These are phyloP conservation scores for Agapostemon virescens DNA, from an alignment of 2,888 invertebrate genomes.

Conservation along the genomic window DNA sequence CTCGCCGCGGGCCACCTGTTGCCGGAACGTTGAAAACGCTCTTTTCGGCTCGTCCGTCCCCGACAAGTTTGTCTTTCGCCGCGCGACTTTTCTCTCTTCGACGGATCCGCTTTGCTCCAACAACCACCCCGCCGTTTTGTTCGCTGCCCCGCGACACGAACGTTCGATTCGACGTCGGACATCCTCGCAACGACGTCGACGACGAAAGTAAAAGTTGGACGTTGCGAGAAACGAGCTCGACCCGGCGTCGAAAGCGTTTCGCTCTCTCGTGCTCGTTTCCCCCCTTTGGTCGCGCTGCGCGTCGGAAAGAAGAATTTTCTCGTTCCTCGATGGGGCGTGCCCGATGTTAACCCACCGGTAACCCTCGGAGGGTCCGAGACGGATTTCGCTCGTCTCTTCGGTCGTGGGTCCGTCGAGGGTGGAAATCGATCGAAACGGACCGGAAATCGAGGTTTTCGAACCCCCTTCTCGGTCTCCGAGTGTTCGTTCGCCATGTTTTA, in stretches of 20 bases:
- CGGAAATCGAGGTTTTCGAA: background rate
- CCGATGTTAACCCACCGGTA: constrained; percentile 12
- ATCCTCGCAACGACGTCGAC: background rate
- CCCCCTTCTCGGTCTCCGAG: background rate
- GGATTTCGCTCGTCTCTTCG: background rate
- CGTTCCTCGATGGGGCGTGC: too few relatives aligned
- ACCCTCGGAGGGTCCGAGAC: constrained; percentile 13
- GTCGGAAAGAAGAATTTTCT: constrained; percentile 32
- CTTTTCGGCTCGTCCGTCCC: background rate
- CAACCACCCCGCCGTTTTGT: background rate
- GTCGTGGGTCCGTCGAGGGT: background rate
- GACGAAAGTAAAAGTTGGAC: background rate
- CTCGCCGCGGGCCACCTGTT: background rate
- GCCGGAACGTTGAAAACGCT: background rate
- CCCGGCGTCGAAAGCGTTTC: background rate
- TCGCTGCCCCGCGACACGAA: too few relatives aligned
- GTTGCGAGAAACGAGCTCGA: background rate
- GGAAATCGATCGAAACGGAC: background rate
- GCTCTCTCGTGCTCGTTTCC: background rate
- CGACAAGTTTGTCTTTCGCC: too few relatives aligned
- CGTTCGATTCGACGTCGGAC: background rate
- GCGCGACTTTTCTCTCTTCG: too few relatives aligned
- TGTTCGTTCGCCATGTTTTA: constrained; percentile 9
- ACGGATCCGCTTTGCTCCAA: background rate
- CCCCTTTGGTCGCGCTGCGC: background rate